Base-by-base conservation (phyloP, 2,797 vertebrate species). In the Pogonophryne albipinna region DNA sequence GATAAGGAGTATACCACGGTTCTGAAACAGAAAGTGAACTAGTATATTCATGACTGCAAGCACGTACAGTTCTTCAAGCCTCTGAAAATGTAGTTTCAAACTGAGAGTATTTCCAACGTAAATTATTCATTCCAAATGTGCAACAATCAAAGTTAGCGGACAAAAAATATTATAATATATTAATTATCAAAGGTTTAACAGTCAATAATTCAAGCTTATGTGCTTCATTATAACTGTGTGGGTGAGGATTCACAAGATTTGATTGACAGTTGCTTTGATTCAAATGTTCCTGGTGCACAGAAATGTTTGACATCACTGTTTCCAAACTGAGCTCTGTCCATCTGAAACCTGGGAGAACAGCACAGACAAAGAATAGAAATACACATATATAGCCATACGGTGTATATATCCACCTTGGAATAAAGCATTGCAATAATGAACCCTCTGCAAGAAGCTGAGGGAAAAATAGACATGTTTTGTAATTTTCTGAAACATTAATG, bases 1-100 rank as follows among this genome's bases (percentile, higher is more conserved):
- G 73, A 52, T 66, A 64, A 51, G 66, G 60, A 78, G 66, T 82
- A 71, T 69, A 41, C 50, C 66, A 51, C 55, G 65, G 63, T 74
- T 73, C 71, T 76, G 17, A 61, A 14, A 65, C 50, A 60, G n/a
- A 42, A 20, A n/a, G 68, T 70, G 47, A 82, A 60, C 23, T 58
- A 17, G 17, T 42, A 70, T 56, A 65, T 65, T 52, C 42, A 74
- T 68, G 62, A 65, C 55, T 53, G 19, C 50, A 49, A 76, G 42
- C 16, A 42, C 41, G 8, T 9, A 69, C 47, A 62, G 17, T 5
- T 3, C 27, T 42, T 65, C 14, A 53, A 64, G 17, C 17, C 12
- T 11, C 4, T 45, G n/a, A 5, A 65, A 52, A 66, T 49, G 3
- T 23, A 5, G 2, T 47, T 53, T 53, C 5, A 44, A n/a, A 74